phyloP scores from a whole-genome alignment of 2,888 invertebrate genomes.

The Pseudococcus viburni region DNA sequence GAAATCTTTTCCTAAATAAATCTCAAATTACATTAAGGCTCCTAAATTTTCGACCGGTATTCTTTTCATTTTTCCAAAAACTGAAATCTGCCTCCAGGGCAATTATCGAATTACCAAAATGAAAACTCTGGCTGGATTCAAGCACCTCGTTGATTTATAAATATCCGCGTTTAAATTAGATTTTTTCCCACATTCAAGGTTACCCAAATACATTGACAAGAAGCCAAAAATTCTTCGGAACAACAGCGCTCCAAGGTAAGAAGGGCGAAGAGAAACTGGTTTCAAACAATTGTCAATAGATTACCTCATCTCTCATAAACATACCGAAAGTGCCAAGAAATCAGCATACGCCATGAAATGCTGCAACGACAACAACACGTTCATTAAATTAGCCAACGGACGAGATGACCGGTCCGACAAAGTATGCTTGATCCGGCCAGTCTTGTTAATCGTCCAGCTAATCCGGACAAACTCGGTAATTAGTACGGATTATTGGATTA shows the following conservation, averaged over 20 bases:
- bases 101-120: too few species aligned
- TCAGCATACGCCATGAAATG: background rate
- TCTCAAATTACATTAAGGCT: too few species aligned
- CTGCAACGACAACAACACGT: background rate
- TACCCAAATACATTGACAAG: constrained; percentile 10
- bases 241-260: background rate
- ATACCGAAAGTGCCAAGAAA: background rate
- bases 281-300: constrained; percentile 2
- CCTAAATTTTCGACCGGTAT: background rate
- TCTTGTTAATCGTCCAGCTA: background rate
- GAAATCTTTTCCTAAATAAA: too few species aligned
- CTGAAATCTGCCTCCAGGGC: too few species aligned
- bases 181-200: background rate
- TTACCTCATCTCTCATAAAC: background rate
- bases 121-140: background rate
- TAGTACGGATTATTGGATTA: background rate
- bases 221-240: background rate
- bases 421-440: background rate
- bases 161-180: background rate
- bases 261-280: background rate
- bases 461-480: background rate
- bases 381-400: background rate
- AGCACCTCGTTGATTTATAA: background rate
- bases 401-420: background rate
- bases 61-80: background rate